Evolutionary conservation across 2,797 vertebrate genomes (phyloP), one percentile per base, ranked within the genome.

Genomic region (Microctenopoma stevenorrisi): DNA sequence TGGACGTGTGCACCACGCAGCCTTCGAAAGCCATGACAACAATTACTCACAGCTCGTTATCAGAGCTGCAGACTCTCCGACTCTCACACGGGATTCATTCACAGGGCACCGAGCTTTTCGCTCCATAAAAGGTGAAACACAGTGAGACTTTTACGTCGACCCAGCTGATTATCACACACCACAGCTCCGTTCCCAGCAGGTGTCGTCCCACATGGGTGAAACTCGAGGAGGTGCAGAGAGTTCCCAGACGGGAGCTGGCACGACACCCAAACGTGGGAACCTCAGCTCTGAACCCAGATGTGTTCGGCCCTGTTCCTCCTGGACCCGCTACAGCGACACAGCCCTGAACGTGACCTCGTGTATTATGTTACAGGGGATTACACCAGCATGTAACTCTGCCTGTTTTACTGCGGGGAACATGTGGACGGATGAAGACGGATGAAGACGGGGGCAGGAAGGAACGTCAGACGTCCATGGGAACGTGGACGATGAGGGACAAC

Each of bases 381-480:
- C 53, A 57, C 15, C 18, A 18, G 4, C 48, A 43, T 11, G n/a
- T 18, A 26, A 72, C 67, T 43, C 38, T 37, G 53, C 73, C 73
- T 63, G 57, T 53, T 77, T 52, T 2, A 60, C 64, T 11, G 16
- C 68, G 53, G 18, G 18, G 18, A 18, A 18, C 18, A 18, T 18
- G 18, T 18, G 18, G 18, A 18, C 37, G 54, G 74, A 37, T 2
- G 56, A 25, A 49, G 28, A 63, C n/a, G 51, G 18, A 54, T 11
- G 48, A 10, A 25, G 56, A 73, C 64, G 71, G 69, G 76, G 64
- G 61, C 72, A 65, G 71, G 73, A 67, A 79, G 85, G 77, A 83
- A 86, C 72, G 78, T 88, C 86, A 79, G 81, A 85, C 87, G 74
- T 90, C 79, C 85, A 85, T 92, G 90, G 88, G 91, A 91, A 91